A percentile compares a stretch with the other conserved stretches of the same genome.
phyloP scores from a whole-genome alignment of 2,888 invertebrate genomes.

The Capitulum mitella region DNA sequence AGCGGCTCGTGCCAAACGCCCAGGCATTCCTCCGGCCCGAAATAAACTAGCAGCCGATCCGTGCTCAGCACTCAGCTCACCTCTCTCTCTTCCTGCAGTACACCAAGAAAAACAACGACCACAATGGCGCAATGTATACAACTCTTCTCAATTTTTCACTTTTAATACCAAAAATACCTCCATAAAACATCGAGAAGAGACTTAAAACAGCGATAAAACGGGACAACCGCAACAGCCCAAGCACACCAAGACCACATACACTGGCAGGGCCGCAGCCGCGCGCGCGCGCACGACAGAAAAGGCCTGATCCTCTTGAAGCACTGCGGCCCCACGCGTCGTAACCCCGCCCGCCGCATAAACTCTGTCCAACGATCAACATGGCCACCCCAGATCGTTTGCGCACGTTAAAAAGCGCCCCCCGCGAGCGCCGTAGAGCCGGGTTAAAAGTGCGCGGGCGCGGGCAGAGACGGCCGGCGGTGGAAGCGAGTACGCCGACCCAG shows the following conservation, averaged over 20 bases:
- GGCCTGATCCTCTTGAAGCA: too few relatives aligned
- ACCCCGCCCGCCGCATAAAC: background rate
- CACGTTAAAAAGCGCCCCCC: background rate
- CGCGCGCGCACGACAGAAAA: background rate
- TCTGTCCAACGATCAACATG: background rate
- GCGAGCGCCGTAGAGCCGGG: background rate
- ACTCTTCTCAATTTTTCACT: background rate
- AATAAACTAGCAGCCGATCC: too few relatives aligned
- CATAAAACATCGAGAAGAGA: conserved; percentile 12
- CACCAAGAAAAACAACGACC: background rate
- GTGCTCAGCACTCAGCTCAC: too few relatives aligned
- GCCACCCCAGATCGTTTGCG: too few relatives aligned
- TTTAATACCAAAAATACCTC: conserved; percentile 24
- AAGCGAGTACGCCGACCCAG: background rate
- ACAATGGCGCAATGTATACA: background rate
- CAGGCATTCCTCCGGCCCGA: too few relatives aligned
- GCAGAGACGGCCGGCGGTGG: too few relatives aligned
- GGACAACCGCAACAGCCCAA: conserved; percentile 12
- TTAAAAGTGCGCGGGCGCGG: background rate
- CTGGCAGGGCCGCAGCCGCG: background rate
- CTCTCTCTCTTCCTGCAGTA: too few relatives aligned
- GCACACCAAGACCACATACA: conserved; percentile 9
- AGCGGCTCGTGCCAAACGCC: too few relatives aligned
- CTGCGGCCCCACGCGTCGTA: background rate
- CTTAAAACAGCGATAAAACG: conserved; percentile 22